Evolutionary conservation across 2,113 vertebrate genomes (phyloP).

Genomic region (Psilopogon haemacephalus): DNA sequence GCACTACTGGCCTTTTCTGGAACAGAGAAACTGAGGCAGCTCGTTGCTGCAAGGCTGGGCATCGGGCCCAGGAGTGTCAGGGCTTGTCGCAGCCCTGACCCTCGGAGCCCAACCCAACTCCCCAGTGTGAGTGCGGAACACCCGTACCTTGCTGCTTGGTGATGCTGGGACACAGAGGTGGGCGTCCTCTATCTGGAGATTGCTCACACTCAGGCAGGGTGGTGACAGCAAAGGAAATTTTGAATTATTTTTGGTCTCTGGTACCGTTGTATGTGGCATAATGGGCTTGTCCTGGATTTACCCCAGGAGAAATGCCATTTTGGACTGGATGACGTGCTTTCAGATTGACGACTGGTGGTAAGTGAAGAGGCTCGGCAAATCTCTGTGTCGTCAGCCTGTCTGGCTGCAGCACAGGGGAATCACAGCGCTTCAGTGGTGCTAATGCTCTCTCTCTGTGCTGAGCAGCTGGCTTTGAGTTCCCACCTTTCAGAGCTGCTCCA

Average conservation of each 20-base stretch:
- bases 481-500: background rate
- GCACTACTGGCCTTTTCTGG: background rate
- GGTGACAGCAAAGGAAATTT: background rate
- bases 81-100: too few relatives aligned
- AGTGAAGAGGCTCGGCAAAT: background rate
- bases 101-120: background rate
- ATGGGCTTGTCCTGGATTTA: background rate
- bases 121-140: background rate
- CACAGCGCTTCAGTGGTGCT: fast-evolving
- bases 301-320: background rate
- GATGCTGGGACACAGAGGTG: background rate
- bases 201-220: background rate
- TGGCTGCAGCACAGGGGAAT: background rate
- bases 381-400: background rate
- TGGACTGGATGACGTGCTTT: background rate
- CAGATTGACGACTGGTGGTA: background rate
- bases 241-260: background rate
- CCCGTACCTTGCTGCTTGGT: background rate
- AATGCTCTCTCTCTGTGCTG: fast-evolving
- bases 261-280: background rate
- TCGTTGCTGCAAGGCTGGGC: background rate
- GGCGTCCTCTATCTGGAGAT: background rate
- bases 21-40: background rate
- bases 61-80: background rate
- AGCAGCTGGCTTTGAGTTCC: background rate